Evolutionary conservation across 2,888 invertebrate genomes (phyloP), one percentile per base, ranked within the genome.

Genomic region (Lottia gigantea): DNA sequence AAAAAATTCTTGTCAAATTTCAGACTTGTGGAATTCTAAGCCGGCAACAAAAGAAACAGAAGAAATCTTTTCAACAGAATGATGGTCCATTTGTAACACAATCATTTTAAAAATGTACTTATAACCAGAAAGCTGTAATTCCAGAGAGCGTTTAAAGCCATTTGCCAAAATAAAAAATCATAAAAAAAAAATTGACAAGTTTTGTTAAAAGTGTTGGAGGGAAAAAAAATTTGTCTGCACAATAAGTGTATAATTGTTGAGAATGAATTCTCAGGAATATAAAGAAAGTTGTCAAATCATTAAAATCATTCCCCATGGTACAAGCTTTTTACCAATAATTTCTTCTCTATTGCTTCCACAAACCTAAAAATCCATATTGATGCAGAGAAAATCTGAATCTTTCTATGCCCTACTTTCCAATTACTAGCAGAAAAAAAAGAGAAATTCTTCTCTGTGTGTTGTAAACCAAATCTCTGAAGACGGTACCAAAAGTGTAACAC

Each of bases 231-330:
- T 23, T 23, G 55, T 55, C 55, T 55, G 55, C 55, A 23, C 19
- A 55, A 14, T 19, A 55, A 19, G 19, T 55, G 55, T 23, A 55
- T 40, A 40, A 40, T 40, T 40, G 40, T 40, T 40, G 40, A 40
- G 40, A 40, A 40, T 40, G 40, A 40, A 40, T 23, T 16, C 55
- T 55, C 55, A 8, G 11, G 55, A 23, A 55, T 23, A 55, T 55
- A 55, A 55, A 55, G 19, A 19, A 55, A 55, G 55, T 55, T 55
- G 55, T 55, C 55, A 55, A 55, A 55, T 55, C 55, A 55, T 55
- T 55, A 55, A 55, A 55, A 19, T 55, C 23, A 55, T 55, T 55
- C 55, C 55, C 55, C 11, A 55, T 3, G 23, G 55, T 55, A 11
- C 11, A 23, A 14, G 19, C 23, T 55, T 55, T 55, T 55, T 55